phyloP scores from a whole-genome alignment of 2,797 vertebrate species.

The Gila robusta region DNA sequence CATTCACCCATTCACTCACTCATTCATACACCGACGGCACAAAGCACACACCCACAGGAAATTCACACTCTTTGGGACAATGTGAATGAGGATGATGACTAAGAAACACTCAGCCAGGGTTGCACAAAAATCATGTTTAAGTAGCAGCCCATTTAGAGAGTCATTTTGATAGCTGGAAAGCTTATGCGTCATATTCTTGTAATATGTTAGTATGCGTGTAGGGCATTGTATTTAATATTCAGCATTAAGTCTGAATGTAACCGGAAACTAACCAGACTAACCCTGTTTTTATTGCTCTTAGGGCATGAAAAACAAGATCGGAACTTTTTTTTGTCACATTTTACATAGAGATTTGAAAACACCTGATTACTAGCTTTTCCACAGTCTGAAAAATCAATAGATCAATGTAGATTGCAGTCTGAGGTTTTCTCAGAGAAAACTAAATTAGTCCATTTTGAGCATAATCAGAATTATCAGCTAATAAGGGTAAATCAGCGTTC shows the following conservation, averaged over 20 bases:
- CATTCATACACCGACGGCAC: too few relatives aligned
- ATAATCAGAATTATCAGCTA: too few relatives aligned
- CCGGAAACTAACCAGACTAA: not conserved
- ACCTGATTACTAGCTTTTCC: too few relatives aligned
- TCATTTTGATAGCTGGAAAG: not conserved
- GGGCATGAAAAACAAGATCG: not conserved
- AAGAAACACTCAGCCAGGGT: constrained; percentile 1
- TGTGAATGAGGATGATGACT: constrained; percentile 27
- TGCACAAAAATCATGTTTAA: not conserved
- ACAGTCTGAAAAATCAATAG: too few relatives aligned
- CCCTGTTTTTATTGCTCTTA: not conserved
- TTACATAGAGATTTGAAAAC: too few relatives aligned
- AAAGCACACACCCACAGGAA: constrained; percentile 46
- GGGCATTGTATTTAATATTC: not conserved
- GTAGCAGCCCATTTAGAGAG: not conserved
- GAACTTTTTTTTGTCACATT: too few relatives aligned
- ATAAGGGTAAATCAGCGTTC: too few relatives aligned
- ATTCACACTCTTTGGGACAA: not conserved
- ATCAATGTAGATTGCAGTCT: too few relatives aligned
- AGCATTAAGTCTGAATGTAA: not conserved
- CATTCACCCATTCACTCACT: too few relatives aligned
- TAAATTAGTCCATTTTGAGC: too few relatives aligned
- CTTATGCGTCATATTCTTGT: not conserved
- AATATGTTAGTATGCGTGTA: constrained; percentile 7
- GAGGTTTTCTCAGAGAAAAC: too few relatives aligned